phyloP scores from a whole-genome alignment of 2,888 invertebrate species.

The Rhamphomyia laevipes region DNA sequence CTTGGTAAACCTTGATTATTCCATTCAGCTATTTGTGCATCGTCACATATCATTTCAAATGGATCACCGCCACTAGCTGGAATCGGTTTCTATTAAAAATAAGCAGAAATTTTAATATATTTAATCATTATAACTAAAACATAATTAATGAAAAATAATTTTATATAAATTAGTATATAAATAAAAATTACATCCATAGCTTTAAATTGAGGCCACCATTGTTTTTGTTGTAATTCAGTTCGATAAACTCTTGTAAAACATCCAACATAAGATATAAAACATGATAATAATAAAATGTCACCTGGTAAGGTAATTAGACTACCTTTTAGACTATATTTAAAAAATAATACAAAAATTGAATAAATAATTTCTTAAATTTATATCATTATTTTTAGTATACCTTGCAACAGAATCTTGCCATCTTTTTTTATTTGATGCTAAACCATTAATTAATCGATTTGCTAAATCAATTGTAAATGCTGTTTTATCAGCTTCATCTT shows the following conservation, averaged over 20 bases:
- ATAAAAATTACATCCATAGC: constrained; percentile 42
- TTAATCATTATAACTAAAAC: background rate
- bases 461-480: constrained; percentile 81
- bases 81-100: constrained; percentile 49
- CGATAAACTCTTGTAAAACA: constrained; percentile 83
- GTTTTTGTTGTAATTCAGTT: constrained; percentile 58
- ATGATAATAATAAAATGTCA: constrained; percentile 76
- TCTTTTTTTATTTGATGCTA: constrained; percentile 82
- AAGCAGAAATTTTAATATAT: background rate
- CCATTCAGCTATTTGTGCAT: constrained; percentile 86
- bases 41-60: constrained; percentile 76
- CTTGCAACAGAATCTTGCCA: constrained; percentile 58
- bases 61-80: constrained; percentile 74
- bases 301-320: constrained; percentile 75
- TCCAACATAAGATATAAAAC: constrained; percentile 91
- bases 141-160: background rate
- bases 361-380: background rate
- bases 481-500: constrained; percentile 85
- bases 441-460: constrained; percentile 80
- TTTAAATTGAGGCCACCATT: constrained; percentile 71
- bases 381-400: constrained; percentile 25
- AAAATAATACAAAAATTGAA: constrained; percentile 12
- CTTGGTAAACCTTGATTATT: constrained; percentile 88
- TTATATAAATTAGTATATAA: background rate
- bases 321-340: constrained; percentile 44